These are phyloP conservation scores for Bombylius discolor DNA, from an alignment of 2,888 invertebrate species.

Conservation along the genomic window DNA sequence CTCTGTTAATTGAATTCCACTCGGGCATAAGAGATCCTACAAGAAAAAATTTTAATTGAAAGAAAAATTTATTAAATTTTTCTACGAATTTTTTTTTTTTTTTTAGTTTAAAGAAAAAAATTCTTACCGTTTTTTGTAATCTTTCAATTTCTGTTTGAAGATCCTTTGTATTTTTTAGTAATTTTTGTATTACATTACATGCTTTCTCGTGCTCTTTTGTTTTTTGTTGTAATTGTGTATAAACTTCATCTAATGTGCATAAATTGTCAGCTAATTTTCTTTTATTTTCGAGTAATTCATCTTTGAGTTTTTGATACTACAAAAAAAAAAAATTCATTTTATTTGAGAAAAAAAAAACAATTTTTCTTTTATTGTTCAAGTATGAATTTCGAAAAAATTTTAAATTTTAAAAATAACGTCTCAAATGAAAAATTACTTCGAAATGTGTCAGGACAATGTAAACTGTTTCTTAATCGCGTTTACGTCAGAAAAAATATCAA, in stretches of 20 bases:
- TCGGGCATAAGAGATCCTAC: too few relatives aligned
- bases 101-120: background rate
- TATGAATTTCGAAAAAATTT: too few relatives aligned
- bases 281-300: constrained; percentile 23
- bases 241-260: constrained; percentile 28
- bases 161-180: constrained; percentile 26
- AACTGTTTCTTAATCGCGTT: too few relatives aligned
- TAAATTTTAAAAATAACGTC: too few relatives aligned
- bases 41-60: too few relatives aligned
- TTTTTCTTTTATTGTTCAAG: too few relatives aligned
- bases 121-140: constrained; percentile 12
- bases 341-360: too few relatives aligned
- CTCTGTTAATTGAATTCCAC: background rate
- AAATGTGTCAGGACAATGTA: too few relatives aligned
- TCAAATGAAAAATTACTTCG: too few relatives aligned
- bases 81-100: too few relatives aligned
- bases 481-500: too few relatives aligned
- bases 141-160: constrained; percentile 27
- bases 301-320: constrained; percentile 20
- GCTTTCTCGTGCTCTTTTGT: constrained; percentile 28
- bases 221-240: constrained; percentile 25
- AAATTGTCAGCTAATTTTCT: constrained; percentile 27
- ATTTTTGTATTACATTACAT: constrained; percentile 28
- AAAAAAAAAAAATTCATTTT: constrained; percentile 1
- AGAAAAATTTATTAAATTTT: too few relatives aligned